A percentile compares a stretch with the other conserved stretches of the same genome.
Conservation (phyloP, 2,113 vertebrate genomes). For the Pampusana beccarii region DNA sequence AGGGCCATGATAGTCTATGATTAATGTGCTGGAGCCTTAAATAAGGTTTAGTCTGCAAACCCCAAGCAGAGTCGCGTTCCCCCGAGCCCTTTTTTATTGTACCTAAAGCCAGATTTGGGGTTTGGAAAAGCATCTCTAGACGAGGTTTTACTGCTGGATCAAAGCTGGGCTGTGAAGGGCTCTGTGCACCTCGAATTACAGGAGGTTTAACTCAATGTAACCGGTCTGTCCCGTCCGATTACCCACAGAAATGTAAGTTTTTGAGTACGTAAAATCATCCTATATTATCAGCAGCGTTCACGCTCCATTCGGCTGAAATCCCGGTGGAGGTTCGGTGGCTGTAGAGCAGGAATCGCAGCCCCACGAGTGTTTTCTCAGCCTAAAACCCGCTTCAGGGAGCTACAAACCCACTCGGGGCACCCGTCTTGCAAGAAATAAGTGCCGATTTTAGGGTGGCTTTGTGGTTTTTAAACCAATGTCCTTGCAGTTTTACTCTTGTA, state of each 20-base stretch:
- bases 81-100: background rate
- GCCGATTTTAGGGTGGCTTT: background rate
- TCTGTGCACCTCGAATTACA: background rate
- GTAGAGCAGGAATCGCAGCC: background rate
- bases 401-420: background rate
- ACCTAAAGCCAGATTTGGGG: background rate
- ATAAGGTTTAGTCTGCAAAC: background rate
- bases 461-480: background rate
- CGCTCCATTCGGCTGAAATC: background rate
- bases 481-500: background rate
- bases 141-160: background rate
- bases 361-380: fast-evolving
- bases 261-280: fast-evolving
- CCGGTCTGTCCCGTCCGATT: fast-evolving
- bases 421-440: background rate
- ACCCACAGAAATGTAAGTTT: fast-evolving
- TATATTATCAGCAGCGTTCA: fast-evolving
- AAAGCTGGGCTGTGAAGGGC: background rate
- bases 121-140: background rate
- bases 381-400: fast-evolving
- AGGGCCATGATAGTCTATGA: fast-evolving
- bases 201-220: no score
- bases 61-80: fast-evolving
- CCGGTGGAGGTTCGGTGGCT: fast-evolving
- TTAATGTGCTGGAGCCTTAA: background rate